phyloP scores from a whole-genome alignment of 2,888 invertebrate species.

The Monoplex corrugatus region DNA sequence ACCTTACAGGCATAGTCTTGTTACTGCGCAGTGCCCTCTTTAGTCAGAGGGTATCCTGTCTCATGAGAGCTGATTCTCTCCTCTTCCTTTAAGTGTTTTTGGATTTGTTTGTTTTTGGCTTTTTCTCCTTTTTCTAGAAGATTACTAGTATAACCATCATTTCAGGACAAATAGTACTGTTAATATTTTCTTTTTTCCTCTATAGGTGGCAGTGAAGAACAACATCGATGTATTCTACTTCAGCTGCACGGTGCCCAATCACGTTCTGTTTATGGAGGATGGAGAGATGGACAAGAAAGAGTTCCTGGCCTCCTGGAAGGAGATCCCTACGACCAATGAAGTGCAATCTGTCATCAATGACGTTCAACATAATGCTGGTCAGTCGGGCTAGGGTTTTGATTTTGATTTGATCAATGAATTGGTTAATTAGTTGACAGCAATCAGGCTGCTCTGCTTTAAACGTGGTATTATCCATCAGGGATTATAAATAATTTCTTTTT shows the following conservation, averaged over 20 bases:
- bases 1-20: no score
- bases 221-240: slow-evolving; percentile 99
- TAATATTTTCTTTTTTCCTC: slow-evolving; percentile 52
- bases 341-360: slow-evolving; percentile 94
- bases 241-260: slow-evolving; percentile 95
- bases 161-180: neutral
- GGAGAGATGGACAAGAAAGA: slow-evolving; percentile 98
- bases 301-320: slow-evolving; percentile 99
- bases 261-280: slow-evolving; percentile 96
- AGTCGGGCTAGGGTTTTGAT: slow-evolving; percentile 44
- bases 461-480: no score
- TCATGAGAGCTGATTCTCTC: no score
- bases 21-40: no score
- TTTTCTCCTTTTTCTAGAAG: no score
- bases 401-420: no score
- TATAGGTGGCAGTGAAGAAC: slow-evolving; percentile 97
- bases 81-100: neutral
- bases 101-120: neutral
- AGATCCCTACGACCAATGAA: slow-evolving; percentile 99
- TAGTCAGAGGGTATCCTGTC: no score
- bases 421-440: no score
- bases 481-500: no score
- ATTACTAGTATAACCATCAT: no score
- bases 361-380: slow-evolving; percentile 82
- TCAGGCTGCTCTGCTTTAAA: no score